Base-by-base conservation (phyloP, 1,140 invertebrate genomes). In the Triops cancriformis region DNA sequence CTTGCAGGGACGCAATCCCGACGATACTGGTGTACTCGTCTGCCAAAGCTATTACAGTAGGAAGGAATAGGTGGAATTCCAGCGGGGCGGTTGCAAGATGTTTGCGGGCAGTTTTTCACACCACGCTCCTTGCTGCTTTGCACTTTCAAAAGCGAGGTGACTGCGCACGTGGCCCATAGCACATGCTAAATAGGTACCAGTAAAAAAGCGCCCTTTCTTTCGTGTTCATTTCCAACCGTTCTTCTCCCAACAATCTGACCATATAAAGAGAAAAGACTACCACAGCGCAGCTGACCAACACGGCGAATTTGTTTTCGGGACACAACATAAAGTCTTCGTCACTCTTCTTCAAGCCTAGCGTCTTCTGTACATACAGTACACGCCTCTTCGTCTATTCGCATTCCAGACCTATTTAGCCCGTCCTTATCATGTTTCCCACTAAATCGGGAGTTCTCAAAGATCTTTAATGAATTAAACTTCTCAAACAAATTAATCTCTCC, bases 81-180 rank as follows among this genome's bases (percentile, higher is more conserved):
- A 64, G 23, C 51, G 51, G 51, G 51, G 51, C 51, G 51, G 51
- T 64, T 64, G 51, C 18, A 64, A 64, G 51, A 23, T 64, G 51
- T 64, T 64, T 64, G 51, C 23, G 51, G 51, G 51, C 51, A 64
- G 51, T 64, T 64, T 64, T 64, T 64, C 51, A 64, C 51, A 64
- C 51, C 51, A 64, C 51, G 9, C 23, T 64, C 51, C 23, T 64
- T 14, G 51, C 51, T 64, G 51, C 51, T 64, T 64, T 64, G 51
- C 51, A 64, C 51, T 64, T 64, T 64, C 51, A 64, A 64, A 14
- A 10, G 51, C n/a, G 23, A 64, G 31, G 31, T 64, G 51, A 64
- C 51, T 64, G 10, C 51, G 51, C 51, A 64, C 51, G 51, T 64
- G 51, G 51, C 51, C 51, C 51, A 23, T 64, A 64, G 51, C 51